Conservation (phyloP, 1,140 invertebrate genomes). For the Colletes gigas region DNA sequence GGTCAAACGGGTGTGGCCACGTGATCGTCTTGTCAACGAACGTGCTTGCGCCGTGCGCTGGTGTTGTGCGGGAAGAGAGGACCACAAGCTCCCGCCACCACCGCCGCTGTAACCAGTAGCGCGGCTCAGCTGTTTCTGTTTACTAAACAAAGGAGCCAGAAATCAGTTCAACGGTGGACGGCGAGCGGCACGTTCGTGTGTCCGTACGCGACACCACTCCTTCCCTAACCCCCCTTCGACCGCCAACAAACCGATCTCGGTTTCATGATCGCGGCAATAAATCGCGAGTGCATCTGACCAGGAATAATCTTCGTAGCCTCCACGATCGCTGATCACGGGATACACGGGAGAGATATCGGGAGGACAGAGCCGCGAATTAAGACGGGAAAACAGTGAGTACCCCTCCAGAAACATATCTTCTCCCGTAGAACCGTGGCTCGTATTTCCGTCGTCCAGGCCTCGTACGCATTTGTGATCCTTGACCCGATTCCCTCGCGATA, state of each 20-base stretch:
- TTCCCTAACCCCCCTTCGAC: slow-evolving; percentile 27
- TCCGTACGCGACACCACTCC: slow-evolving; percentile 43
- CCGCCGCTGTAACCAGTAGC: slow-evolving; percentile 46
- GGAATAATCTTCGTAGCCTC: slow-evolving; percentile 8
- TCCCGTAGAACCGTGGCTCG: not conserved
- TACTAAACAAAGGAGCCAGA: slow-evolving; percentile 76
- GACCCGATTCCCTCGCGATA: slow-evolving; percentile 49
- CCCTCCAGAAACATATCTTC: not conserved
- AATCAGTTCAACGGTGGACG: slow-evolving; percentile 72
- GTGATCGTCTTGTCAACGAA: not conserved
- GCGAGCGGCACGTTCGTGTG: slow-evolving; percentile 63
- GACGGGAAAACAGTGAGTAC: slow-evolving; percentile 56
- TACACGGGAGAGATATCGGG: not conserved
- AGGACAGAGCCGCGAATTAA: slow-evolving; percentile 10
- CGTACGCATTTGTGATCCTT: slow-evolving; percentile 31
- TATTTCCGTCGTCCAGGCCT: not conserved
- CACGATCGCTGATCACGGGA: slow-evolving; percentile 11
- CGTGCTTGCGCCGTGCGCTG: slow-evolving; percentile 37
- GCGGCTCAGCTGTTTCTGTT: slow-evolving; percentile 78
- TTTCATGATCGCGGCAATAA: slow-evolving; percentile 18
- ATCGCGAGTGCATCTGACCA: slow-evolving; percentile 32
- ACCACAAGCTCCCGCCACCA: slow-evolving; percentile 27
- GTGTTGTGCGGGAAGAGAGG: slow-evolving; percentile 26
- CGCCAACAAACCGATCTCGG: slow-evolving; percentile 22
- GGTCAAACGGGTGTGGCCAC: not conserved